These are phyloP conservation scores for Penaeus japonicus DNA, from an alignment of 1,140 invertebrate species.

Conservation along the genomic window DNA sequence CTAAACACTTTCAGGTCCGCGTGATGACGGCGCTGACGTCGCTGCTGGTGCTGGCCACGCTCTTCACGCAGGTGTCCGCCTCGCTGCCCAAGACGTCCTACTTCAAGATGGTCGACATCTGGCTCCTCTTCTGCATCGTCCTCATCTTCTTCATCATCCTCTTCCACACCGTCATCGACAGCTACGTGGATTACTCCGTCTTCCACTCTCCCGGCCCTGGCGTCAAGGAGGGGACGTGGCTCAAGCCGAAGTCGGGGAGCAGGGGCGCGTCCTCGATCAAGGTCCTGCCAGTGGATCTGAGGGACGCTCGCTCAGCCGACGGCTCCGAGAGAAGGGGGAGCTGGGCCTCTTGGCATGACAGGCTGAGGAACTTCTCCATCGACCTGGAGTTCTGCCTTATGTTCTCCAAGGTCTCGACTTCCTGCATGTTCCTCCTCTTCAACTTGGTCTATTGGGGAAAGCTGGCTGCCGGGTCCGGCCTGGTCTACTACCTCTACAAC, in stretches of 20 bases:
- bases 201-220: background rate
- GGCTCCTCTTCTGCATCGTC: conserved; percentile 54
- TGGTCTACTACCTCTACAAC: conserved; percentile 26
- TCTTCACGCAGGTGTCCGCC: conserved; percentile 48
- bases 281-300: background rate
- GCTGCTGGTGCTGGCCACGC: conserved; percentile 41
- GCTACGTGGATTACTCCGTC: conserved; percentile 16
- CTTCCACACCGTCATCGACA: conserved; percentile 42
- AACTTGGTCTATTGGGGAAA: conserved; percentile 41
- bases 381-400: background rate
- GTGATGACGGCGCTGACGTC: conserved; percentile 47
- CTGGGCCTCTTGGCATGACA: background rate
- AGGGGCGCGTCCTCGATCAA: background rate
- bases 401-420: background rate
- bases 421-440: conserved; percentile 16
- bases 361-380: background rate
- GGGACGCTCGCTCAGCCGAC: background rate
- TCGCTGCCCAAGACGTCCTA: conserved; percentile 52
- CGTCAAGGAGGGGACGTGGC: background rate
- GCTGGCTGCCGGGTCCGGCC: conserved; percentile 13
- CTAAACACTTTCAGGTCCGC: conserved; percentile 8
- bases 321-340: background rate
- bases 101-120: conserved; percentile 53
- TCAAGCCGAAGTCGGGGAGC: no score
- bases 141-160: conserved; percentile 50